These are phyloP conservation scores for Macaria notata DNA, from an alignment of 2,888 invertebrate genomes.

Conservation along the genomic window DNA sequence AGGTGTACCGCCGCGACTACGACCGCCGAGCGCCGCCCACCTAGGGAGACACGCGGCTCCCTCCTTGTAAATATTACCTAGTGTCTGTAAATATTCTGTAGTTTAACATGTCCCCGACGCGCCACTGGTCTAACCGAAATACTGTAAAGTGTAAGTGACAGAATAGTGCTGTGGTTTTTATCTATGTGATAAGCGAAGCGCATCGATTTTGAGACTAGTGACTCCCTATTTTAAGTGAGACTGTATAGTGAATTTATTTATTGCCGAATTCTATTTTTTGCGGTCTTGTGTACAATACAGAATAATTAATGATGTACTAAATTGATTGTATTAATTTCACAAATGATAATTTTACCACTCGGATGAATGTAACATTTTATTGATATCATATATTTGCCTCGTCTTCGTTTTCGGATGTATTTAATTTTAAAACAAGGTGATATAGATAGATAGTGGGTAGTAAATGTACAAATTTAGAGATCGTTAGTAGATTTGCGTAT, in stretches of 20 bases:
- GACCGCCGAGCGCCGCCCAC: constrained; percentile 85
- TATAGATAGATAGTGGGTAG: constrained; percentile 70
- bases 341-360: constrained; percentile 47
- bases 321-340: constrained; percentile 47
- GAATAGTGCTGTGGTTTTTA: constrained; percentile 79
- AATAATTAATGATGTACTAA: constrained; percentile 27
- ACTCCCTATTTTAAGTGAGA: constrained; percentile 71
- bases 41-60: constrained; percentile 39
- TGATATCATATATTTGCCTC: constrained; percentile 63
- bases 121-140: constrained; percentile 61
- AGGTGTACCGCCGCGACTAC: constrained; percentile 84
- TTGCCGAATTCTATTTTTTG: constrained; percentile 69
- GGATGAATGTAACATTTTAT: constrained; percentile 52
- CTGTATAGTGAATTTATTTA: constrained; percentile 79
- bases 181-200: constrained; percentile 77
- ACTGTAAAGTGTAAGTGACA: constrained; percentile 76
- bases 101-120: constrained; percentile 53
- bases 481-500: constrained; percentile 73
- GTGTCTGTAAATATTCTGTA: constrained; percentile 67
- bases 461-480: constrained; percentile 76
- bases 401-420: constrained; percentile 51
- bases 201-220: constrained; percentile 61
- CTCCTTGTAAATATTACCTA: constrained; percentile 61
- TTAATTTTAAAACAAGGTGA: constrained; percentile 72
- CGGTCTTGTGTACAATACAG: constrained; percentile 68